A percentile compares a stretch with the other conserved stretches of the same genome.
Conservation (phyloP, 1,140 invertebrate species). For the Drosophila mojavensis region DNA sequence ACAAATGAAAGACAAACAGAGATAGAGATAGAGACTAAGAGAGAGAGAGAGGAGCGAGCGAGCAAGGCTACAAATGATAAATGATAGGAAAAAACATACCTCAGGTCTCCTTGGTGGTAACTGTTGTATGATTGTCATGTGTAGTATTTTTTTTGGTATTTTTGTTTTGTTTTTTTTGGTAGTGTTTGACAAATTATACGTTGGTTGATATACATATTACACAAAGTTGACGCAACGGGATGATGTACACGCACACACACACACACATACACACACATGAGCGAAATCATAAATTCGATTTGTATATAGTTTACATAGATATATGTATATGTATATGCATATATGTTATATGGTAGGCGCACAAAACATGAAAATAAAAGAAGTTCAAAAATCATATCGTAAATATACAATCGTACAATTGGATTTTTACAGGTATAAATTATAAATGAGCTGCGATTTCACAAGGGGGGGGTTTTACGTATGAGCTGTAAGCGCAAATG, state of each 20-base stretch:
- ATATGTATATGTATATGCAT: slow-evolving; percentile 19
- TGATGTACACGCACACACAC: slow-evolving; percentile 25
- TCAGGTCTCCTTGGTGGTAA: slow-evolving; percentile 92
- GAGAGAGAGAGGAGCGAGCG: slow-evolving; percentile 38
- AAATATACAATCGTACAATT: slow-evolving; percentile 57
- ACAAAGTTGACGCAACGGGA: slow-evolving; percentile 59
- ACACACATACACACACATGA: slow-evolving; percentile 54
- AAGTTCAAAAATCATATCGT: slow-evolving; percentile 58
- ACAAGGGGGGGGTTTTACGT: slow-evolving; percentile 6
- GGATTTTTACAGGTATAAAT: slow-evolving; percentile 39
- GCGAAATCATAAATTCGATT: slow-evolving; percentile 74
- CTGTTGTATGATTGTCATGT: slow-evolving; percentile 85
- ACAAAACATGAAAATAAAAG: slow-evolving; percentile 80
- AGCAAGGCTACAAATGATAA: slow-evolving; percentile 51
- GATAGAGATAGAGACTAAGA: slow-evolving; percentile 22
- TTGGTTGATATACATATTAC: slow-evolving; percentile 38
- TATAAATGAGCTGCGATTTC: slow-evolving; percentile 19
- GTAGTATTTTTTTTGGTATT: slow-evolving; percentile 43
- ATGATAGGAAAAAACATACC: slow-evolving; percentile 86
- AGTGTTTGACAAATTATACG: slow-evolving; percentile 62
- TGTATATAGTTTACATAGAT: slow-evolving; percentile 39
- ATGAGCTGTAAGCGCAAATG: slow-evolving; percentile 8
- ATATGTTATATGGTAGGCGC: slow-evolving; percentile 67
- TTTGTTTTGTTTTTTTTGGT: slow-evolving; percentile 25
- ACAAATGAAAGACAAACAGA: slow-evolving; percentile 23